Evolutionary conservation across 1,140 invertebrate species (phyloP), one percentile per base, ranked within the genome.

Genomic region (Drosophila virilis): DNA sequence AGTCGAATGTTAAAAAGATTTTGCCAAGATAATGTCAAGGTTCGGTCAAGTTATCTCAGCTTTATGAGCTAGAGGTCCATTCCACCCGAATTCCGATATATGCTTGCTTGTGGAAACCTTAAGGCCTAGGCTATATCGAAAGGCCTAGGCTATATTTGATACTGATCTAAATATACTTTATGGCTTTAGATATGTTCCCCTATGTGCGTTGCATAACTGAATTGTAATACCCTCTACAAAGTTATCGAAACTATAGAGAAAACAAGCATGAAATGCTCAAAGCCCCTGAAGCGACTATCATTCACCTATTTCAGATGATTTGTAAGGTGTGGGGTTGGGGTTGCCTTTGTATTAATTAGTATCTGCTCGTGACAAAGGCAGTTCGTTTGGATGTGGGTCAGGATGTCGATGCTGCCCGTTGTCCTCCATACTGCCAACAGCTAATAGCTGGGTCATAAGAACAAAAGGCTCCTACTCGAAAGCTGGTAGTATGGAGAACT

Each of bases 331-430:
- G 28, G 17, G 55, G 55, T 17, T 17, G 17, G 22, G 3, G 22
- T 2, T 43, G 55, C 4, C 32, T 59, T 13, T 10, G 55, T 46
- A 42, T 59, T 59, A 59, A 59, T 59, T 59, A 59, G 35, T 59
- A 32, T 59, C 57, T 45, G 42, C 28, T 28, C 57, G 32, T 46
- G 42, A 59, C 57, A 59, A 46, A 59, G 42, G 42, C 12, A 15
- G 45, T 45, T 28, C 17, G 10, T 32, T 13, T 52, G 32, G 17
- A n/a, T 54, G 8, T 54, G 10, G 8, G n/a, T 45, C 32, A 15
- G 35, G 28, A 43, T 22, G 38, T 12, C 8, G 55, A 13, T 58
- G 64, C 64, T 55, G 52, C 22, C 22, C 1, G 42, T 50, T 67
- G 42, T 35, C 15, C 46, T 37, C 35, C 43, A n/a, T 32, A 28